phyloP scores from a whole-genome alignment of 1,140 invertebrate species.

The Temnothorax nylanderi region DNA sequence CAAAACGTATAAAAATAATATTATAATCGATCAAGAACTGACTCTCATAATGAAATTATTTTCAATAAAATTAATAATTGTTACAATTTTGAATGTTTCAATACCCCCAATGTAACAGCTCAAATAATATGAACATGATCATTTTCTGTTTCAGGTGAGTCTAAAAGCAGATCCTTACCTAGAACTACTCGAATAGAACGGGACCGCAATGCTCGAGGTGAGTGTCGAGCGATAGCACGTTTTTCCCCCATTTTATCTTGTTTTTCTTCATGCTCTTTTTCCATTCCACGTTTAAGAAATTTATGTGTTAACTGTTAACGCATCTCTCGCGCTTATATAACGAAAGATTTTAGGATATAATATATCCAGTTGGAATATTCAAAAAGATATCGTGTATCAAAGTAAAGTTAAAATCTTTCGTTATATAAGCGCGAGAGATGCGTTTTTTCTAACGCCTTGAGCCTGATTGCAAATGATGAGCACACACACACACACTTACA shows the following conservation, averaged over 20 bases:
- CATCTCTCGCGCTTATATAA: background rate
- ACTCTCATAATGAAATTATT: background rate
- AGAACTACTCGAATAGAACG: constrained; percentile 72
- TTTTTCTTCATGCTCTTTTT: background rate
- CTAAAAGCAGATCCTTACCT: constrained; percentile 74
- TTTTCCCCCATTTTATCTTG: background rate
- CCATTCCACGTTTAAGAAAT: background rate
- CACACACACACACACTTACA: no score
- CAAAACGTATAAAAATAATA: background rate
- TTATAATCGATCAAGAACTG: background rate
- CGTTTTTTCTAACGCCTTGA: background rate
- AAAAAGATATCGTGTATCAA: background rate
- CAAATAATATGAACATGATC: background rate
- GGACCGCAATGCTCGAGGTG: constrained; percentile 73
- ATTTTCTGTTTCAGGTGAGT: constrained; percentile 83
- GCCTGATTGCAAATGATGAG: background rate
- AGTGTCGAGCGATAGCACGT: constrained; percentile 51
- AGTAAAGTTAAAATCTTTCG: background rate
- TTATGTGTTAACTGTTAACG: background rate
- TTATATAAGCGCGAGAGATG: background rate
- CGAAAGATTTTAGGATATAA: background rate
- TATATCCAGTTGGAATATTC: background rate
- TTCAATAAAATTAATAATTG: background rate
- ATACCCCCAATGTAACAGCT: background rate
- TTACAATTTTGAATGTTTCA: background rate